These are phyloP conservation scores for Staurois parvus DNA, from an alignment of 2,797 vertebrate genomes.

Conservation along the genomic window DNA sequence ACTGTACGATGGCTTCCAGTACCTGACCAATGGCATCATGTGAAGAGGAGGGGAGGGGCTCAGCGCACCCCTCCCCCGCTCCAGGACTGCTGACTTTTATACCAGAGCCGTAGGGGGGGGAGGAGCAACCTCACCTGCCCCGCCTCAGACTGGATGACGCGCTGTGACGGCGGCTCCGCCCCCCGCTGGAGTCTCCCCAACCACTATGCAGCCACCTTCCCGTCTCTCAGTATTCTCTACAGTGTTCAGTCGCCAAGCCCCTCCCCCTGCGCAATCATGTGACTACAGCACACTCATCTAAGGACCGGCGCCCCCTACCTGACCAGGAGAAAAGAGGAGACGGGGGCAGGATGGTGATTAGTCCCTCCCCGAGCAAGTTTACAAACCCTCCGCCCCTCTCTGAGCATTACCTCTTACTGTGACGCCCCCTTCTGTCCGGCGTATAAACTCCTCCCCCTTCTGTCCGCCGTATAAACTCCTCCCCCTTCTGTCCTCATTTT, in stretches of 20 bases:
- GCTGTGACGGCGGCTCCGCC: not conserved
- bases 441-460: not conserved
- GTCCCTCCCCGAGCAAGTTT: not conserved
- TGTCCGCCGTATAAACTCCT: not conserved
- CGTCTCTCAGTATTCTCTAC: conserved; percentile 38
- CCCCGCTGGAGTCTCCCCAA: not conserved
- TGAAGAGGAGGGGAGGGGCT: conserved; percentile 69
- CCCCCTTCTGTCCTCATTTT: too few species aligned
- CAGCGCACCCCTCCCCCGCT: too few species aligned
- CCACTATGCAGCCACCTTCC: conserved; percentile 3
- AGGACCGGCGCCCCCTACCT: not conserved
- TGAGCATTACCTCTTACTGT: not conserved
- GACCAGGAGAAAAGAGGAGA: not conserved
- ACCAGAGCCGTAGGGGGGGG: too few species aligned
- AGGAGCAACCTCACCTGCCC: too few species aligned
- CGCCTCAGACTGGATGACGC: not conserved
- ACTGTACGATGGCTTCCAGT: conserved; percentile 96
- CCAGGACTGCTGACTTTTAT: too few species aligned
- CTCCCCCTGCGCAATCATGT: not conserved
- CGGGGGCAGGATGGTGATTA: not conserved
- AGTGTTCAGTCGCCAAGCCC: conserved; percentile 13
- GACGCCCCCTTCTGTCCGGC: not conserved
- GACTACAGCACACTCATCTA: too few species aligned
- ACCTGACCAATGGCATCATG: conserved; percentile 99
- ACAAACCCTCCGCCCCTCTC: not conserved